These are phyloP conservation scores for Porites lobata DNA, from an alignment of 92 coral and sea anemone genomes.

Conservation along the genomic window DNA sequence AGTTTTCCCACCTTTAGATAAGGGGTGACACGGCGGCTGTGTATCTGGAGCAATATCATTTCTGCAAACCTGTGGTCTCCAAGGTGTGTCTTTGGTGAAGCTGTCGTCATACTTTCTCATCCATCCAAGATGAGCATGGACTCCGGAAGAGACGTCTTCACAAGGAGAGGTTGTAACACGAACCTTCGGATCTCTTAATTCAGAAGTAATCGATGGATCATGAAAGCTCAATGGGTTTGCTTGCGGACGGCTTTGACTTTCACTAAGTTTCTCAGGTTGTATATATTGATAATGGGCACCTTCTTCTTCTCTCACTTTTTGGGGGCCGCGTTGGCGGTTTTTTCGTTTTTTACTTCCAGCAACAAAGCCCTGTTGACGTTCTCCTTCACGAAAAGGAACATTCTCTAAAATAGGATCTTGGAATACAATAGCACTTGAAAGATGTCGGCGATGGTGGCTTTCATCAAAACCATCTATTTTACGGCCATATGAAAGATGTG, in stretches of 20 bases:
- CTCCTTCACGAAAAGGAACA: neutral
- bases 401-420: neutral
- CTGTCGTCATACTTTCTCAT: neutral
- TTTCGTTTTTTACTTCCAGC: constrained; percentile 48
- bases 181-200: neutral
- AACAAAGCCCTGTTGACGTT: constrained; percentile 13
- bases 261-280: neutral
- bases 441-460: neutral
- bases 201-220: neutral
- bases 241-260: neutral
- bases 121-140: neutral
- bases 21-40: neutral
- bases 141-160: neutral
- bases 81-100: neutral
- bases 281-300: too few relatives aligned
- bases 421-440: neutral
- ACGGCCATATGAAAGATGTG: neutral
- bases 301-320: neutral
- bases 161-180: neutral
- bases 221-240: neutral
- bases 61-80: neutral
- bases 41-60: neutral
- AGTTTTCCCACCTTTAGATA: neutral
- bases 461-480: neutral
- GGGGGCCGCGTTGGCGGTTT: constrained; percentile 38